phyloP scores from a whole-genome alignment of 2,113 vertebrate genomes.

The Brienomyrus longianalis region DNA sequence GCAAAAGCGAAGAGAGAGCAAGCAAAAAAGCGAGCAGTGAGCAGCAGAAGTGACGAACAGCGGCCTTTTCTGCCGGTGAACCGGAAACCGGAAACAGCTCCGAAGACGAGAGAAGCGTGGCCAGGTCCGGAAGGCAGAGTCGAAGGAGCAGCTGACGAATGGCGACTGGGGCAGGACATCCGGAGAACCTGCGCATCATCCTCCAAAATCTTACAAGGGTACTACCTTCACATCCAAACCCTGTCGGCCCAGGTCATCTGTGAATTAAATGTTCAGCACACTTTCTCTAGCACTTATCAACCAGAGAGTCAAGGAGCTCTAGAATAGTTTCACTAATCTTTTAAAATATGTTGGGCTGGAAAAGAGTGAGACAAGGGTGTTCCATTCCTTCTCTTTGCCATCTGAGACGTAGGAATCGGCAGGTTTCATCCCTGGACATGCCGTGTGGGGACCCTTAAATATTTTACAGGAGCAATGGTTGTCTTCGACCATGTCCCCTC shows the following conservation, averaged over 20 bases:
- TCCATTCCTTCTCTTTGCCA: neutral
- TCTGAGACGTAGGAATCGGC: neutral
- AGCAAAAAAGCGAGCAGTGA: no score
- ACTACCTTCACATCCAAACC: neutral
- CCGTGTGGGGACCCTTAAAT: neutral
- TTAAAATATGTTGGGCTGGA: neutral
- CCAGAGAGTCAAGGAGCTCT: neutral
- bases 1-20: no score
- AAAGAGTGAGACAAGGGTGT: neutral
- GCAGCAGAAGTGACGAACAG: no score
- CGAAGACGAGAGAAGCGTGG: no score
- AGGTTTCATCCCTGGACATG: neutral
- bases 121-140: no score
- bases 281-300: neutral
- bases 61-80: no score
- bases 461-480: neutral
- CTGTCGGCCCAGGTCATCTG: neutral
- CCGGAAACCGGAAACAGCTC: no score
- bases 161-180: no score
- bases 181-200: no score
- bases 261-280: neutral
- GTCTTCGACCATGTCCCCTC: neutral
- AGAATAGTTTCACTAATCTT: neutral
- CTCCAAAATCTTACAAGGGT: no score
- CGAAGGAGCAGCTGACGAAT: no score